Evolutionary conservation across 2,797 vertebrate species (phyloP).

Genomic region (Cyprinella venusta): DNA sequence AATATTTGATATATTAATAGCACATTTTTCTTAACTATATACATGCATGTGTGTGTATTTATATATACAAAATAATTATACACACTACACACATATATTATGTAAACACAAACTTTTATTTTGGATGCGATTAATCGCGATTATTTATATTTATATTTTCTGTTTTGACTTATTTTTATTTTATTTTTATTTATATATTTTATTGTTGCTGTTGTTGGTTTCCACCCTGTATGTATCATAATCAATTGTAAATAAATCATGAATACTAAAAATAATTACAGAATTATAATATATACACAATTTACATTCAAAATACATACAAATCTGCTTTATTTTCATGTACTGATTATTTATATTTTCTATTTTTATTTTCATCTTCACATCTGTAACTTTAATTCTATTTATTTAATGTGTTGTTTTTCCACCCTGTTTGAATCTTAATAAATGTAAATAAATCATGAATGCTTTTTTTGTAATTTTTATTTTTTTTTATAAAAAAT

Average conservation of each 20-base stretch:
- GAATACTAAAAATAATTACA: neutral
- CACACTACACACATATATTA: too few relatives aligned
- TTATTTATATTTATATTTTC: neutral
- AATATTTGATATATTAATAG: too few relatives aligned
- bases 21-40: too few relatives aligned
- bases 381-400: neutral
- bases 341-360: neutral
- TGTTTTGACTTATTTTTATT: neutral
- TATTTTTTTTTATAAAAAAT: too few relatives aligned
- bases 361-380: neutral
- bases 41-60: too few relatives aligned
- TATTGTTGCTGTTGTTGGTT: neutral
- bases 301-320: neutral
- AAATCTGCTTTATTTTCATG: neutral
- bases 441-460: neutral
- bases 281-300: neutral
- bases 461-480: too few relatives aligned
- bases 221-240: neutral
- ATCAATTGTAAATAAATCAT: neutral
- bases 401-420: neutral
- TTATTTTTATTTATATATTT: neutral
- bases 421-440: neutral
- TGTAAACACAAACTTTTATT: too few relatives aligned
- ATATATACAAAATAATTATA: too few relatives aligned
- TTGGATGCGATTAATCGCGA: too few relatives aligned